These are phyloP conservation scores for Dasysyrphus albostriatus DNA, from an alignment of 2,888 invertebrate genomes.

Conservation along the genomic window DNA sequence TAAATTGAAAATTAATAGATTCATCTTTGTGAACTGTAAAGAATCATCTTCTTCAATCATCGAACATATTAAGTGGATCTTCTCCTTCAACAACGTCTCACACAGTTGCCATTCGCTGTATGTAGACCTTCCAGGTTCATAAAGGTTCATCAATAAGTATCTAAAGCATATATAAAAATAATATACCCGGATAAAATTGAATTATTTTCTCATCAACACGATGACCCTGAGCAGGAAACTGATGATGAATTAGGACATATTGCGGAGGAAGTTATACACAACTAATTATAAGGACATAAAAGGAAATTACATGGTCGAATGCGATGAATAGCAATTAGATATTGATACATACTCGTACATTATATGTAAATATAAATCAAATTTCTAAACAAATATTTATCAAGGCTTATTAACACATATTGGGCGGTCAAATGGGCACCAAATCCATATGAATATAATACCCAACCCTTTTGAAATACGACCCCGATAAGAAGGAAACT, in stretches of 20 bases:
- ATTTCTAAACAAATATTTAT: constrained; percentile 7
- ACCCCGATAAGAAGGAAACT: neutral
- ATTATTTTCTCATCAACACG: constrained; percentile 71
- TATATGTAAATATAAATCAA: constrained; percentile 58
- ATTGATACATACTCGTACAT: constrained; percentile 29
- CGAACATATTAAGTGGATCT: constrained; percentile 26
- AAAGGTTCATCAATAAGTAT: neutral
- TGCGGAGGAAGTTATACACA: neutral
- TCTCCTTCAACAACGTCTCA: neutral
- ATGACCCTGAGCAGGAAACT: constrained; percentile 23
- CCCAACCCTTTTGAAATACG: too few relatives aligned
- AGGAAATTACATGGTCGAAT: constrained; percentile 68
- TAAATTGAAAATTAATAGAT: constrained; percentile 68
- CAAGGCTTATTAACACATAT: neutral
- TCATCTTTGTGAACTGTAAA: constrained; percentile 44
- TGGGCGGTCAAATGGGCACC: too few relatives aligned
- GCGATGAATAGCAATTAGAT: constrained; percentile 48
- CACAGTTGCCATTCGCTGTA: neutral
- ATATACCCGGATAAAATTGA: constrained; percentile 61
- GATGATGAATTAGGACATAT: neutral
- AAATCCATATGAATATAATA: neutral
- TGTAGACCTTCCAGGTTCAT: neutral
- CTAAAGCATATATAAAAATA: constrained; percentile 29
- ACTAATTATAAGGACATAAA: constrained; percentile 40
- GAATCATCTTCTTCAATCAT: constrained; percentile 54